Conservation (phyloP, 1,140 invertebrate genomes). For the Bradysia coprophila region DNA sequence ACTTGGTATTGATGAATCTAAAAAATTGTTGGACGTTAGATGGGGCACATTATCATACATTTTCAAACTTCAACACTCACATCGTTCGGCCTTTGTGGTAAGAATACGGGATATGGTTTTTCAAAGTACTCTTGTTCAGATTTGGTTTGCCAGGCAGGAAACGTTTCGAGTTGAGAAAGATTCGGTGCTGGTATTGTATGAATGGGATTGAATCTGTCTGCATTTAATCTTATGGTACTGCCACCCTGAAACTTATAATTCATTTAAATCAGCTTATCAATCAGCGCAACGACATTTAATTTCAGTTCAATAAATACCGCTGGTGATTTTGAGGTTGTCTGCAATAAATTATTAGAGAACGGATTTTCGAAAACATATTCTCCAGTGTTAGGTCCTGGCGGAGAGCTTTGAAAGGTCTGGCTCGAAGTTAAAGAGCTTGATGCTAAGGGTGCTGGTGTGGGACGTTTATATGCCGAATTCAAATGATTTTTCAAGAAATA, state of each 20-base stretch:
- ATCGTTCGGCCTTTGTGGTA: too few relatives aligned
- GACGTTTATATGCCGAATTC: too few relatives aligned
- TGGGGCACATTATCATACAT: constrained; percentile 5
- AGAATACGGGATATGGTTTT: too few relatives aligned
- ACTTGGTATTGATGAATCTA: constrained; percentile 24
- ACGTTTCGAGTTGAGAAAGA: constrained; percentile 28
- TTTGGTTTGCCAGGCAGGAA: constrained; percentile 3
- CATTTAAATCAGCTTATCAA: neutral
- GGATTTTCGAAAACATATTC: constrained; percentile 1
- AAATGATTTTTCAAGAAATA: neutral
- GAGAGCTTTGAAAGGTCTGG: neutral
- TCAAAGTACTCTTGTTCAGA: neutral
- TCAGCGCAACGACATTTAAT: neutral
- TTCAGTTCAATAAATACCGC: neutral
- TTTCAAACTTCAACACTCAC: too few relatives aligned
- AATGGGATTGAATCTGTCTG: constrained; percentile 39
- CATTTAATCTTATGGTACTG: constrained; percentile 11
- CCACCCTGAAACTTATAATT: constrained; percentile 6
- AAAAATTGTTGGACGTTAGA: neutral
- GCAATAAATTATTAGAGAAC: neutral
- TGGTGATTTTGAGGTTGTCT: neutral
- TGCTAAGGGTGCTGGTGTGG: neutral
- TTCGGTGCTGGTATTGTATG: constrained; percentile 69
- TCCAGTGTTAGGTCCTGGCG: neutral
- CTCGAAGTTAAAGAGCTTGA: neutral